Evolutionary conservation across 2,113 vertebrate genomes (phyloP).

Genomic region (Cephalopterus ornatus): DNA sequence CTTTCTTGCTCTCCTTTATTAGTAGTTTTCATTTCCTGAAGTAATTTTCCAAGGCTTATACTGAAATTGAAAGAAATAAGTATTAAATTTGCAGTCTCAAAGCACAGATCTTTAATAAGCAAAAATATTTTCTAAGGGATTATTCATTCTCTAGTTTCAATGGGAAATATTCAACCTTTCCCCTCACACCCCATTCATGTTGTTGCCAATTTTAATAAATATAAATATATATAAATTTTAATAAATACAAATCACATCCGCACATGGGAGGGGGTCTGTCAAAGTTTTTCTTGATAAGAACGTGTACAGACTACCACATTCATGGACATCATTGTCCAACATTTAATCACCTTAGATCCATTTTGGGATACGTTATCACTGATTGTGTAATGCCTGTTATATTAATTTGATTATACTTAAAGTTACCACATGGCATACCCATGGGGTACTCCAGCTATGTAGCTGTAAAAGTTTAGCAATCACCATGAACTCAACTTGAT

Average conservation of each 20-base stretch:
- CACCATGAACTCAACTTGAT: neutral
- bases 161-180: neutral
- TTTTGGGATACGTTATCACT: neutral
- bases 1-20: neutral
- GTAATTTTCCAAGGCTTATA: neutral
- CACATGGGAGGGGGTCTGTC: neutral
- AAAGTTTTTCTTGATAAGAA: neutral
- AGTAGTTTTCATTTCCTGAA: neutral
- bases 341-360: neutral
- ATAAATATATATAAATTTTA: neutral
- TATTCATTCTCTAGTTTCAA: neutral
- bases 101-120: neutral
- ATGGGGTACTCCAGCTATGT: neutral
- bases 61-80: neutral
- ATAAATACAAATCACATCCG: neutral
- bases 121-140: neutral
- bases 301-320: neutral
- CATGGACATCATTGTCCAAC: fast-evolving
- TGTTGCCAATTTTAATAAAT: neutral
- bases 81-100: neutral
- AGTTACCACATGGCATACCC: neutral
- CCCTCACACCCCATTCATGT: fast-evolving
- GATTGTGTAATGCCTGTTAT: neutral
- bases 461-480: neutral
- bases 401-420: neutral